Conservation (phyloP, 30 jellyfish, hydroid and myxozoan genomes). For the Chironex yamaguchii region DNA sequence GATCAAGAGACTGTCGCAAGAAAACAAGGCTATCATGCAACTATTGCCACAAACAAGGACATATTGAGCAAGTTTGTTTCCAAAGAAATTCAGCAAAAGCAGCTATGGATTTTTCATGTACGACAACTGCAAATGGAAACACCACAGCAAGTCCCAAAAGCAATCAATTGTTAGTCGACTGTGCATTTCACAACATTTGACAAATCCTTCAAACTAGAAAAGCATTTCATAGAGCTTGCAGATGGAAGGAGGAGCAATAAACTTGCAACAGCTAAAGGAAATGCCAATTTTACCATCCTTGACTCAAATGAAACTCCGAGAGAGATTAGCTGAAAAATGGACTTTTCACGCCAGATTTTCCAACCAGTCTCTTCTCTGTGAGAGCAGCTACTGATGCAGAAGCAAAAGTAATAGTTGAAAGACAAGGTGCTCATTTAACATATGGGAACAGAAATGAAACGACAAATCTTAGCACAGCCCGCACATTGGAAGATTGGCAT, state of each 20-base stretch:
- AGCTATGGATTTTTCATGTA: background rate
- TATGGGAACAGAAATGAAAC: too few species aligned
- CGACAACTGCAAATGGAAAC: slow-evolving; percentile 22
- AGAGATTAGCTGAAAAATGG: too few species aligned
- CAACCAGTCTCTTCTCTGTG: slow-evolving; percentile 29
- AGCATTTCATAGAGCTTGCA: slow-evolving; percentile 11
- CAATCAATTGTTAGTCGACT: slow-evolving; percentile 28
- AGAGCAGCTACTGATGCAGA: slow-evolving; percentile 25
- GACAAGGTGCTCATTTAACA: too few species aligned
- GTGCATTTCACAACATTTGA: slow-evolving; percentile 20
- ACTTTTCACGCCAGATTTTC: slow-evolving; percentile 9
- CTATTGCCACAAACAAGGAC: slow-evolving; percentile 51
- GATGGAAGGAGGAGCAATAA: slow-evolving; percentile 26
- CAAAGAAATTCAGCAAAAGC: background rate
- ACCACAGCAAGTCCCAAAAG: slow-evolving; percentile 9
- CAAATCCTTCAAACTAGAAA: background rate
- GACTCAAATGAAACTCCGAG: too few species aligned
- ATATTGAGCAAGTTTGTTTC: slow-evolving; percentile 42
- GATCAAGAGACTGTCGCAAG: slow-evolving; percentile 32
- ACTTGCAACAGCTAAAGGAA: slow-evolving; percentile 29
- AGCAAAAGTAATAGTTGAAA: background rate
- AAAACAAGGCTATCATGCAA: slow-evolving; percentile 31
- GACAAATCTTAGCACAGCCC: too few species aligned
- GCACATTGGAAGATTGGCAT: too few species aligned
- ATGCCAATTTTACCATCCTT: slow-evolving; percentile 8